A percentile compares a stretch with the other conserved stretches of the same genome.
These are phyloP conservation scores for Stenchaetothrips biformis DNA, from an alignment of 2,888 invertebrate genomes.

Conservation along the genomic window DNA sequence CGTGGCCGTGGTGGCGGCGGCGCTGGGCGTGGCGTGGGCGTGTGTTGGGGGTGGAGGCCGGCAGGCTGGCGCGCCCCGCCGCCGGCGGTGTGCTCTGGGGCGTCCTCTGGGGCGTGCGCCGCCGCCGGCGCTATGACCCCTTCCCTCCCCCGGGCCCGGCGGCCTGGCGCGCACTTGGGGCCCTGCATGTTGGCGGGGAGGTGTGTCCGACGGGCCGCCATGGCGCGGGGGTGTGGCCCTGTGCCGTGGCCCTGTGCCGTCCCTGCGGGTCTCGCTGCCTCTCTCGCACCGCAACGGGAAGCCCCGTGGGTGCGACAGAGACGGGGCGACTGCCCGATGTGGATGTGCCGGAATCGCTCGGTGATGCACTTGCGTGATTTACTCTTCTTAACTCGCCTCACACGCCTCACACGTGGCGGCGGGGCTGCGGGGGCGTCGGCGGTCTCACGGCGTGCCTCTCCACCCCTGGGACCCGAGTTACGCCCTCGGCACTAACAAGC, in stretches of 20 bases:
- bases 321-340: too few relatives aligned
- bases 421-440: not conserved
- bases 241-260: not conserved
- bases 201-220: not conserved
- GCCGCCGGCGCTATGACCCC: not conserved
- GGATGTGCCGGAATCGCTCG: too few relatives aligned
- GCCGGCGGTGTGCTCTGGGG: too few relatives aligned
- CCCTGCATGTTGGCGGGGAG: not conserved
- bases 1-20: too few relatives aligned
- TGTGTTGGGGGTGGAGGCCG: too few relatives aligned
- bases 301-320: too few relatives aligned
- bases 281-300: too few relatives aligned
- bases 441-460: not conserved
- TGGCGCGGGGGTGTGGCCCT: not conserved
- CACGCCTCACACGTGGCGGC: not conserved
- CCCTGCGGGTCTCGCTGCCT: too few relatives aligned
- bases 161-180: not conserved
- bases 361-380: not conserved
- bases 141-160: not conserved
- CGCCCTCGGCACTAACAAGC: too few relatives aligned
- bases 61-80: too few relatives aligned
- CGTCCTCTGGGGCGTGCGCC: too few relatives aligned
- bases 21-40: too few relatives aligned
- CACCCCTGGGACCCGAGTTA: not conserved
- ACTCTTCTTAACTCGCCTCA: not conserved